Conservation (phyloP, 1,140 invertebrate genomes). For the Zaprionus taronus region DNA sequence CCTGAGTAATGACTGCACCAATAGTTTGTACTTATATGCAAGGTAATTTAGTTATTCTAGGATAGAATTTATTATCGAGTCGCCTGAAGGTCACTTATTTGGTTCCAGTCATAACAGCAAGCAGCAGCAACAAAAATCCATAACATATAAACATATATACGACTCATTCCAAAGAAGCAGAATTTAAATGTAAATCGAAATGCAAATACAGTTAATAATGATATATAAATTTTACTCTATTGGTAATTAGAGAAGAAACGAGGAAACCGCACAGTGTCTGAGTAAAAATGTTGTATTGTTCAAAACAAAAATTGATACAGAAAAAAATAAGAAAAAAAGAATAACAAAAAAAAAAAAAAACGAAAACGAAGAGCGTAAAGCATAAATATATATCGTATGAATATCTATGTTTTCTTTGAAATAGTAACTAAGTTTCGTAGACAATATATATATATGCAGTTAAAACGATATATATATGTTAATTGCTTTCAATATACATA, state of each 20-base stretch:
- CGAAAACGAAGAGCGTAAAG: constrained; percentile 31
- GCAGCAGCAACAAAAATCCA: constrained; percentile 18
- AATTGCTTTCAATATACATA: constrained; percentile 43
- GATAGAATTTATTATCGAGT: constrained; percentile 43
- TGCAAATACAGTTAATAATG: constrained; percentile 35
- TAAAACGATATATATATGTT: constrained; percentile 57
- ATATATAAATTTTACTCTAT: constrained; percentile 34
- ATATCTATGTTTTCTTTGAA: constrained; percentile 33
- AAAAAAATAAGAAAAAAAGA: constrained; percentile 16
- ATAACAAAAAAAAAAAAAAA: too few relatives aligned
- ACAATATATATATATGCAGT: constrained; percentile 41
- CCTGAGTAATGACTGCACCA: not conserved
- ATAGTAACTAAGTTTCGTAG: constrained; percentile 41
- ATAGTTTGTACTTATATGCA: not conserved
- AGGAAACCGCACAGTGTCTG: constrained; percentile 29
- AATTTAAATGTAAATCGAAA: constrained; percentile 72
- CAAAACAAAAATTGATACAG: constrained; percentile 3
- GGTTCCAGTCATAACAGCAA: constrained; percentile 7
- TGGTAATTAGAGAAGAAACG: constrained; percentile 30
- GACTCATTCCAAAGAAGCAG: constrained; percentile 84
- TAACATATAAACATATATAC: constrained; percentile 65
- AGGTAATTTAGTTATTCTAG: constrained; percentile 9
- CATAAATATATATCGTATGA: constrained; percentile 47
- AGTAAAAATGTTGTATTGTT: constrained; percentile 33
- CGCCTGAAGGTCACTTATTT: constrained; percentile 79